phyloP scores from a whole-genome alignment of 2,888 invertebrate genomes.

The Lutraria lutraria region DNA sequence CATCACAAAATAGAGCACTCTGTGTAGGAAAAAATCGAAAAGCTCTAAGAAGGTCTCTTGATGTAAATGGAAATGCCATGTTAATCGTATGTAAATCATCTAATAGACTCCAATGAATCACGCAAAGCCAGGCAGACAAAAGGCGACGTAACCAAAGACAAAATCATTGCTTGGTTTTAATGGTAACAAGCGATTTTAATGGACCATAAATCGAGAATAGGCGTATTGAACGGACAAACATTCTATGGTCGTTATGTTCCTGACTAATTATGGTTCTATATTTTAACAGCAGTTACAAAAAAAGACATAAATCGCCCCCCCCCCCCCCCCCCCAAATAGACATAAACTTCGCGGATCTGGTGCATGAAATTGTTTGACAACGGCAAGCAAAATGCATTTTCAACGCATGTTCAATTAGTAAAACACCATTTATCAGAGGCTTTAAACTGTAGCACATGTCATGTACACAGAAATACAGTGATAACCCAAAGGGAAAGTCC shows the following conservation, averaged over 20 bases:
- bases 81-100: constrained; percentile 37
- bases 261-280: not conserved
- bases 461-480: too few species aligned
- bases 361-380: too few species aligned
- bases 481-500: too few species aligned
- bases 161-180: constrained; percentile 23
- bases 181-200: constrained; percentile 1
- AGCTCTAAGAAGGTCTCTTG: not conserved
- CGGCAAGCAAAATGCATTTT: too few species aligned
- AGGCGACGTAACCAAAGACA: constrained; percentile 13
- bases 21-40: constrained; percentile 21
- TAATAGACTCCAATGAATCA: constrained; percentile 25
- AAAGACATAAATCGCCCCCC: too few species aligned
- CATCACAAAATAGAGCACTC: not conserved
- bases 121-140: constrained; percentile 18
- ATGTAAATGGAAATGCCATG: constrained; percentile 44
- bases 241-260: not conserved
- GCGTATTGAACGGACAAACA: not conserved
- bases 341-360: too few species aligned
- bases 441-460: too few species aligned
- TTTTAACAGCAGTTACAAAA: not conserved
- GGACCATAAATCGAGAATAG: constrained; percentile 12
- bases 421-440: too few species aligned
- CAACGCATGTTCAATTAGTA: too few species aligned
- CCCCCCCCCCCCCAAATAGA: too few species aligned